Base-by-base conservation (phyloP, 2,888 invertebrate species). In the Clistopyga incitator region DNA sequence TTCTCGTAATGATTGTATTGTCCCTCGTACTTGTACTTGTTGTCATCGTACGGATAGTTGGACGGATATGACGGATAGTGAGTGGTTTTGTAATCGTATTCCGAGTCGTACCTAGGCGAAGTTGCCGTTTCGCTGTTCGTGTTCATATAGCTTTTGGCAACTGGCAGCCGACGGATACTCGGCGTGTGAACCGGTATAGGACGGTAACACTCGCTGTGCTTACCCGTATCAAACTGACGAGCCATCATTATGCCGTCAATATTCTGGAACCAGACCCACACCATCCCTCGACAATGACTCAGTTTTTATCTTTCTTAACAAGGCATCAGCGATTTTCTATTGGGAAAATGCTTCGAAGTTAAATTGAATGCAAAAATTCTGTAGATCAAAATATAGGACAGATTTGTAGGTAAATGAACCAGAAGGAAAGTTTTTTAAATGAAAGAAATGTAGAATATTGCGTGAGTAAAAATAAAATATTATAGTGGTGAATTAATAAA, bases 231-330 rank as follows among this genome's bases (percentile, higher is more conserved):
- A 92, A 92, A 91, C 91, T 93, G 93, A 91, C 93, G 93, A 85
- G 93, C 92, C 93, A 93, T 92, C 93, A 93, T 92, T 90, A 93
- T 91, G 88, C 93, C 92, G 91, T 93, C 93, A 91, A 93, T 93
- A 89, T 93, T 93, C 93, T 93, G 93, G 88, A 93, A 93, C 93
- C 92, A 93, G 93, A 93, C 92, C 92, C 92, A 84, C 84, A 83
- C 91, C 92, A 91, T 90, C 91, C 90, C 92, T 91, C 92, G 92
- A 90, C 92, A 92, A 92, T 92, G 89, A 92, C 91, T 90, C 90
- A 87, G 82, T 86, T 83, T 76, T 61, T 67, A 79, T 76, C 56
- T 70, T 72, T 76, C 42, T 79, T 61, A 38, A 38, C 8, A 10
- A 38, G 38, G 38, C 38, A 38, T 38, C 38, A 38, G 38, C 38